These are phyloP conservation scores for Setipinna tenuifilis DNA, from an alignment of 2,797 vertebrate species.

Conservation along the genomic window DNA sequence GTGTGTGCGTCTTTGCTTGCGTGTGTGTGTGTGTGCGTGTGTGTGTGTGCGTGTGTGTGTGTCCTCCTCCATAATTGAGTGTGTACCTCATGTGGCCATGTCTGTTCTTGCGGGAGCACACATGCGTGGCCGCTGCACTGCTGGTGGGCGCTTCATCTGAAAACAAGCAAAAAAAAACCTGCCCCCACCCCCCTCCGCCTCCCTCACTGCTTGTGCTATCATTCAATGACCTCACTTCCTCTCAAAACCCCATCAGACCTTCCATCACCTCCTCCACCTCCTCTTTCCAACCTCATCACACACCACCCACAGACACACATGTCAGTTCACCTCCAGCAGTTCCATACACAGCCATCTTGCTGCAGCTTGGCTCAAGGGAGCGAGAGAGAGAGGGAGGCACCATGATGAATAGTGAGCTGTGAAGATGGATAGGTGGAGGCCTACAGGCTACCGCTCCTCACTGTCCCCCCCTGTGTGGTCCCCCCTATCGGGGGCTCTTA, in stretches of 20 bases:
- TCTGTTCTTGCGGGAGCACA: neutral
- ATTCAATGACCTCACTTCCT: neutral
- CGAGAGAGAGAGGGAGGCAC: too few species aligned
- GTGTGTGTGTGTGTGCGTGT: too few species aligned
- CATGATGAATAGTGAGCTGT: neutral
- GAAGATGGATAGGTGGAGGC: neutral
- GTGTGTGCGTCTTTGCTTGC: neutral
- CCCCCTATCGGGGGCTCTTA: too few species aligned
- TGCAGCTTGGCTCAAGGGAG: neutral
- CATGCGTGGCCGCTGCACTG: neutral
- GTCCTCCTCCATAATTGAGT: neutral
- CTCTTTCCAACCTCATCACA: neutral
- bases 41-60: constrained; percentile 24
- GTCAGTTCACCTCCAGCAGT: neutral
- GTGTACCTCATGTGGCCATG: neutral
- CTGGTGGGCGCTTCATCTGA: neutral
- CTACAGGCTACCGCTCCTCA: neutral
- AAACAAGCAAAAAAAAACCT: neutral
- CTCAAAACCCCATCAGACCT: neutral
- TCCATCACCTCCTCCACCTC: neutral
- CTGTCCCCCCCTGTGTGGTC: neutral
- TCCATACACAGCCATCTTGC: neutral
- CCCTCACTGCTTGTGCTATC: neutral
- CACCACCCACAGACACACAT: too few species aligned
- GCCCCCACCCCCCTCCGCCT: neutral